Conservation (phyloP, 1,140 invertebrate genomes). For the Atta cephalotes region DNA sequence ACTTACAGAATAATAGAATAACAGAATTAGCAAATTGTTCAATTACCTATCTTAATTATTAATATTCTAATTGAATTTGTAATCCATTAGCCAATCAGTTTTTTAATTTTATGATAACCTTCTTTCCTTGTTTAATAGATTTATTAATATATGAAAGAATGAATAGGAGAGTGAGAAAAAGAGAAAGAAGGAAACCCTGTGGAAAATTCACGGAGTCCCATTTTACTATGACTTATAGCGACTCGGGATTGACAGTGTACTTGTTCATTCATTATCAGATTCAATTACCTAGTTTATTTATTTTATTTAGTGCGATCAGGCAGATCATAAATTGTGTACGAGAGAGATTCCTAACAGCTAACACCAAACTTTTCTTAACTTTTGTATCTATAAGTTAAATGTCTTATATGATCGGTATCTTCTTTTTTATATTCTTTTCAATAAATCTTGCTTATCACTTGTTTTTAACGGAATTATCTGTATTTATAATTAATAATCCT, state of each 20-base stretch:
- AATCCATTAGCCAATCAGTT: background rate
- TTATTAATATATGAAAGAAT: slow-evolving; percentile 20
- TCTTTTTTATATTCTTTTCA: slow-evolving; percentile 1
- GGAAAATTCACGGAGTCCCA: background rate
- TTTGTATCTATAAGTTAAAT: slow-evolving; percentile 78
- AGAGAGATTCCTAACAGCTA: slow-evolving; percentile 73
- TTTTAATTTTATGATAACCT: background rate
- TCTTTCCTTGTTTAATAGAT: background rate
- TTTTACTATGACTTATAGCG: slow-evolving; percentile 21
- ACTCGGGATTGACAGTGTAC: slow-evolving; percentile 6
- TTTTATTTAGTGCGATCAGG: slow-evolving; percentile 52
- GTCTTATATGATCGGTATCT: slow-evolving; percentile 63
- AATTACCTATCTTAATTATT: background rate
- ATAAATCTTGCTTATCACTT: slow-evolving; percentile 35
- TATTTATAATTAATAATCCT: slow-evolving; percentile 18
- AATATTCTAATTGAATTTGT: slow-evolving; percentile 20
- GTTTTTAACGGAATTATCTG: slow-evolving; percentile 2
- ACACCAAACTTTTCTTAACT: slow-evolving; percentile 80
- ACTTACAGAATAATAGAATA: background rate
- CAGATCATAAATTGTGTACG: slow-evolving; percentile 65
- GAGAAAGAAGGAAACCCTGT: slow-evolving; percentile 15
- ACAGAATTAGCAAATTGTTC: background rate
- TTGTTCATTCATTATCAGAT: slow-evolving; percentile 1
- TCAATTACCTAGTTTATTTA: slow-evolving; percentile 51
- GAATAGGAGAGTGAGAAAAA: slow-evolving; percentile 11